A percentile compares a stretch with the other conserved stretches of the same genome.
Evolutionary conservation across 2,888 invertebrate genomes (phyloP).

Genomic region (Chromoteleia sp.): DNA sequence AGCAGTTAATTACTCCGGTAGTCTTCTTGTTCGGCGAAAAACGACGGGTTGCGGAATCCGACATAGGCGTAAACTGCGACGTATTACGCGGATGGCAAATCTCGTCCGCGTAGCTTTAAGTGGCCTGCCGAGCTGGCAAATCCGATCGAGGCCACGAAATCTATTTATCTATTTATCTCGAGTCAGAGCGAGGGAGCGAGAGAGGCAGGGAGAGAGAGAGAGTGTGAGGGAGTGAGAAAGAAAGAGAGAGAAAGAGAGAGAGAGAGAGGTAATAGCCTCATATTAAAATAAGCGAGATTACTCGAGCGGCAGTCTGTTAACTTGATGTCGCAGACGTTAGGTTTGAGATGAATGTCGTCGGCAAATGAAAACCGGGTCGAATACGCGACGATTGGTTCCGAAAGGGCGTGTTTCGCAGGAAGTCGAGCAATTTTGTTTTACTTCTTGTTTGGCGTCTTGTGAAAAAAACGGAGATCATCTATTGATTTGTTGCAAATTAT

Average conservation of each 20-base stretch:
- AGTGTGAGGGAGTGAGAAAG: neutral
- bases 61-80: conserved; percentile 76
- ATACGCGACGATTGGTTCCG: conserved; percentile 56
- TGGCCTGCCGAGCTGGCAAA: conserved; percentile 78
- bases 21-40: conserved; percentile 77
- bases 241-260: conserved; percentile 8
- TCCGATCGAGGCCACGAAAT: conserved; percentile 82
- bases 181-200: conserved; percentile 3
- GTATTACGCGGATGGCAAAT: conserved; percentile 70
- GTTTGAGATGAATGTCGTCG: conserved; percentile 57
- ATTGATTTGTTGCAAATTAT: no score
- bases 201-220: conserved; percentile 13
- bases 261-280: conserved; percentile 80
- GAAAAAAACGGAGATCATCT: neutral
- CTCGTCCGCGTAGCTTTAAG: conserved; percentile 73
- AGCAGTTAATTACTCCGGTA: conserved; percentile 84
- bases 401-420: conserved; percentile 56
- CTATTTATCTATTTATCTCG: conserved; percentile 84
- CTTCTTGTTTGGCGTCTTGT: conserved; percentile 7
- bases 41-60: conserved; percentile 78
- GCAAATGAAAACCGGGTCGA: conserved; percentile 52
- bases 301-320: conserved; percentile 71
- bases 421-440: conserved; percentile 44
- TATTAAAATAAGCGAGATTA: conserved; percentile 83
- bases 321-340: conserved; percentile 56